phyloP scores from a whole-genome alignment of 2,113 vertebrate genomes.

The Alethe castanea region DNA sequence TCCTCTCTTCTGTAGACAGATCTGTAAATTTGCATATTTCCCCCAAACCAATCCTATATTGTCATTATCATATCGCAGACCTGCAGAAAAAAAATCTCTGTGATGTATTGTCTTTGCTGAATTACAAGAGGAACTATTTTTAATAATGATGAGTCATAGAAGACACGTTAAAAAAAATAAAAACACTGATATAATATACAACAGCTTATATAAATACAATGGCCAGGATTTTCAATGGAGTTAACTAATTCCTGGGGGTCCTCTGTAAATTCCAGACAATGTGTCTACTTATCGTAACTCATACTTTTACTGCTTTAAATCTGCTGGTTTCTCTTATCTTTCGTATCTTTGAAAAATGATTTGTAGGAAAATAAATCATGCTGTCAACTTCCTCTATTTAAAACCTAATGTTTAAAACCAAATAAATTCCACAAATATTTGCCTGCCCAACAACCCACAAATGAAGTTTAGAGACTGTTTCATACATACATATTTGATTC shows the following conservation, averaged over 20 bases:
- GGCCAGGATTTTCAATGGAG: background rate
- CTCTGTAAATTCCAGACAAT: background rate
- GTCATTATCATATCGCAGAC: background rate
- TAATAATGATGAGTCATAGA: slow-evolving; percentile 14
- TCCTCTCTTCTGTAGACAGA: background rate
- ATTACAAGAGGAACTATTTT: slow-evolving; percentile 22
- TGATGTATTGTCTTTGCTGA: background rate
- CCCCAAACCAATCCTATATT: background rate
- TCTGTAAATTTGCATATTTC: background rate
- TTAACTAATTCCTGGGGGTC: background rate
- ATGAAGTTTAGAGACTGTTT: background rate
- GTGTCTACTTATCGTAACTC: background rate
- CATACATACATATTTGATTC: background rate
- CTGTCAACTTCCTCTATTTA: background rate
- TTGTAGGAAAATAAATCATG: background rate
- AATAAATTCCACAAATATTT: background rate
- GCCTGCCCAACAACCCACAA: background rate
- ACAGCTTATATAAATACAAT: background rate
- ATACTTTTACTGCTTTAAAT: background rate
- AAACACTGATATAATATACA: background rate
- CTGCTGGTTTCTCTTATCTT: background rate
- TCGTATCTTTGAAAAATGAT: background rate
- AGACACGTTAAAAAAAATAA: background rate
- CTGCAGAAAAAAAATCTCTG: background rate
- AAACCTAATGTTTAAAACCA: background rate